Conservation (phyloP, 2,113 vertebrate species). For the Dolichallabes microphthalmus region DNA sequence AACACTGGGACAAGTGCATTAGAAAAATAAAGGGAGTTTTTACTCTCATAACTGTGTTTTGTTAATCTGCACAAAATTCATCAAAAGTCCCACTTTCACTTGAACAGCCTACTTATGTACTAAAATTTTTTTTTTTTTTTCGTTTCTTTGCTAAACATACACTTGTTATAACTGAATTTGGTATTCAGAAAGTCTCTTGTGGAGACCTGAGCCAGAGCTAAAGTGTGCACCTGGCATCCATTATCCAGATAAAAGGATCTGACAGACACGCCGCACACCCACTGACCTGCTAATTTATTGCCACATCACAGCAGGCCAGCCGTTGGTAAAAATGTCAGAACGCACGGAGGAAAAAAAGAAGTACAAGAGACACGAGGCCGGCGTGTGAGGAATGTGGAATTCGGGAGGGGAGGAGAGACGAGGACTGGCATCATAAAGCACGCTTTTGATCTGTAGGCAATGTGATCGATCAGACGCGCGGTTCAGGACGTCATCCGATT, state of each 20-base stretch:
- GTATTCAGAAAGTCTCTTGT: neutral
- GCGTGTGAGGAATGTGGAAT: constrained; percentile 37
- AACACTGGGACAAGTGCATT: too few relatives aligned
- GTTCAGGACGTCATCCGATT: neutral
- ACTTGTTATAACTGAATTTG: neutral
- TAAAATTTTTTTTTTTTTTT: too few relatives aligned
- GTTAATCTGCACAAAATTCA: too few relatives aligned
- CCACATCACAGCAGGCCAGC: constrained; percentile 52
- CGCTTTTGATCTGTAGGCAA: constrained; percentile 1
- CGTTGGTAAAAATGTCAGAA: constrained; percentile 44
- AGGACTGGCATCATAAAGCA: constrained; percentile 1
- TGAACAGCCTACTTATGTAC: neutral
- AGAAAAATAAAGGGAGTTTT: too few relatives aligned
- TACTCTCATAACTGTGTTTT: too few relatives aligned
- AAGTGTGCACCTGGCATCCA: constrained; percentile 59
- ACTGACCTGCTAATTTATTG: constrained; percentile 60
- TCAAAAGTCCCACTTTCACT: too few relatives aligned
- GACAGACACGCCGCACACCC: constrained; percentile 50
- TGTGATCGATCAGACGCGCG: neutral
- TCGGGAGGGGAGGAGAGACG: constrained; percentile 15
- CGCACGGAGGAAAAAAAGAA: neutral
- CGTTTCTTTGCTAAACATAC: neutral
- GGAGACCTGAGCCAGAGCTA: neutral
- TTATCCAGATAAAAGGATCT: constrained; percentile 63
- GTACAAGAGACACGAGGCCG: neutral